Base-by-base conservation (phyloP, 30 jellyfish, hydroid and myxozoan genomes). In the Cassiopea andromeda region DNA sequence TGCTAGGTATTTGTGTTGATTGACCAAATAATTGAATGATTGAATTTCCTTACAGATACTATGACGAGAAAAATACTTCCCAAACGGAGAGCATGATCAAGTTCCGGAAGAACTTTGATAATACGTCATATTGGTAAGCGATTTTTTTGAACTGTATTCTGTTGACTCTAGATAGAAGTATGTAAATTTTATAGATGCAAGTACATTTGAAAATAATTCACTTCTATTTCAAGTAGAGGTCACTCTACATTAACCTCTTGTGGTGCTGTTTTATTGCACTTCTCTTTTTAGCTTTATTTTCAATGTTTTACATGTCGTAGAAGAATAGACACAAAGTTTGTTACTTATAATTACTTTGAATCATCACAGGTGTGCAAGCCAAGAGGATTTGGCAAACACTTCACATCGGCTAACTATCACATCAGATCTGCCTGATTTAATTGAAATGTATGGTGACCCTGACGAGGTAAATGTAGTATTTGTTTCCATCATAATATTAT, bases 21-120 rank as follows among this genome's bases (percentile, higher is more conserved):
- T 27, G 38, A 27, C 38, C 38, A n/a, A n/a, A n/a, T n/a, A n/a
- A n/a, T n/a, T n/a, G n/a, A n/a, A n/a, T n/a, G n/a, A n/a, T n/a
- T n/a, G n/a, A n/a, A n/a, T 27, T 27, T 27, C 38, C 38, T 61
- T 48, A n/a, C 85, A 87, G 94, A 49, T 87, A 72, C 45, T 87
- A 87, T 70, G 90, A 82, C 17, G 94, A 87, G 81, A 57, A 57
- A 2, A 87, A 87, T 68, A 61, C 90, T 13, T 61, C 84, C n/a
- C 94, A 87, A 44, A 76, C 94, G 18, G 94, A 87, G 57, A 78
- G 94, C 57, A 87, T 87, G 94, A 79, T 87, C 60, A 87, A 87
- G 44, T 87, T 87, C 85, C 48, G 89, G 69, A 87, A 78, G 46
- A 87, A 87, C 17, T 78, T 87, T 47, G 94, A 87, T 73, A 87